Percentiles rank a stretch among this genome's conserved stretches.
Evolutionary conservation across 2,113 vertebrate genomes (phyloP).

Genomic region (Callorhinus ursinus): DNA sequence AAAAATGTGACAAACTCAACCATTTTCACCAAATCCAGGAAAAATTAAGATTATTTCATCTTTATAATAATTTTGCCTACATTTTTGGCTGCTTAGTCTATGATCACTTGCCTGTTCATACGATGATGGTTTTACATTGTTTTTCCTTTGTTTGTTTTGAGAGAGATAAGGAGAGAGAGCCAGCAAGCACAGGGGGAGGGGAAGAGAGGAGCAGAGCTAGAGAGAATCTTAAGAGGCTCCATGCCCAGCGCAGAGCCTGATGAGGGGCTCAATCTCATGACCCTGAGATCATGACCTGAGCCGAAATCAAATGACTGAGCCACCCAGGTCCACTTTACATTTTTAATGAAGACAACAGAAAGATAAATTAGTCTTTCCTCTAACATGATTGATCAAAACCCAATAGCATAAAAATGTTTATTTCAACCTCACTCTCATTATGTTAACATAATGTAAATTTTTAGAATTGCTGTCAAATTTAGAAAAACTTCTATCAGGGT

Average conservation of each 20-base stretch:
- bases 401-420: background rate
- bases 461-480: background rate
- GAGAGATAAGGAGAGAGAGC: background rate
- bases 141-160: background rate
- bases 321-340: background rate
- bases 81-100: background rate
- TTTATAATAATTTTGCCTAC: background rate
- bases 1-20: background rate
- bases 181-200: background rate
- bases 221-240: background rate
- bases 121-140: background rate
- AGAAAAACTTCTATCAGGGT: background rate
- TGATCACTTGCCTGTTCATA: background rate
- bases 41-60: background rate
- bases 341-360: background rate
- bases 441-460: background rate
- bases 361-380: background rate
- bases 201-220: background rate
- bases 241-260: background rate
- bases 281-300: background rate
- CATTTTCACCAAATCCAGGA: background rate
- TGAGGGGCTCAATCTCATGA: background rate
- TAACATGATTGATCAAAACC: background rate
- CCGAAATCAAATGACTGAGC: background rate
- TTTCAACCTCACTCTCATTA: background rate